Evolutionary conservation across 2,113 vertebrate species (phyloP).

Genomic region (Grallaria varia): DNA sequence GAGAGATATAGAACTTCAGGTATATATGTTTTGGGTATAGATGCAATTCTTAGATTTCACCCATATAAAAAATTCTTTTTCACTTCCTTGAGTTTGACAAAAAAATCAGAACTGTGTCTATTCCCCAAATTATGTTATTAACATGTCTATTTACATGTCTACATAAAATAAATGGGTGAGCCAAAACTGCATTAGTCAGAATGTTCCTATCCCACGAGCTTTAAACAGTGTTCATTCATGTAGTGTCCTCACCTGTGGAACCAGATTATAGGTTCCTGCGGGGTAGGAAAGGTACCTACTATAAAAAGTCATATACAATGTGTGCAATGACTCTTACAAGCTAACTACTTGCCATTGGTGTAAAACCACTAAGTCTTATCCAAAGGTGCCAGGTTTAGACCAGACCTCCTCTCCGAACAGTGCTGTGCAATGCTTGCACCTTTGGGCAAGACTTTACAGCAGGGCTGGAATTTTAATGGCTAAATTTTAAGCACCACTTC

Average conservation of each 20-base stretch:
- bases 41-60: not conserved
- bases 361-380: not conserved
- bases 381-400: not conserved
- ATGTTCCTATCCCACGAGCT: not conserved
- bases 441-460: not conserved
- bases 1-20: rapidly evolving
- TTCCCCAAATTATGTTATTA: not conserved
- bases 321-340: not conserved
- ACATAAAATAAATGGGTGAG: not conserved
- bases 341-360: rapidly evolving
- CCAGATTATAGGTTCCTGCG: rapidly evolving
- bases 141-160: not conserved
- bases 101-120: not conserved
- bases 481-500: not conserved
- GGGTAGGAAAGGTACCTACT: not conserved
- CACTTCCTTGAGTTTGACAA: not conserved
- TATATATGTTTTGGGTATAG: not conserved
- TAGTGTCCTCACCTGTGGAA: not conserved
- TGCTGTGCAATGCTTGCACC: not conserved
- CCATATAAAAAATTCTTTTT: not conserved
- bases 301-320: not conserved
- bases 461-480: not conserved
- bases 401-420: not conserved
- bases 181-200: not conserved
- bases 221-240: not conserved